Base-by-base conservation (phyloP, 2,797 vertebrate genomes). In the Nyctalus aviator region DNA sequence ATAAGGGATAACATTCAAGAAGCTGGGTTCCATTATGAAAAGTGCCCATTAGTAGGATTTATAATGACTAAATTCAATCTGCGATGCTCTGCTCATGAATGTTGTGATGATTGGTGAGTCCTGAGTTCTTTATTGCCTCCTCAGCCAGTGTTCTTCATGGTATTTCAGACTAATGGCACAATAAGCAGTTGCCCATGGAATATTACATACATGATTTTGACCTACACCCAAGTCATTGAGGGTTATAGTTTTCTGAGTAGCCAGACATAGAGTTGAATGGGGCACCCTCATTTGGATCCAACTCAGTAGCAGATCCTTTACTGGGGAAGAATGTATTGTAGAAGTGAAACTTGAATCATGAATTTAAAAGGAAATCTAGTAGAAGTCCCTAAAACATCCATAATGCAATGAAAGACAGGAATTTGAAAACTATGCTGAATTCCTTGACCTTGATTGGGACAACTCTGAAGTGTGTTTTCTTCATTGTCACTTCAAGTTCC, bases 351-450 rank as follows among this genome's bases (percentile, higher is more conserved):
- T 37, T 64, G 44, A 23, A 62, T 84, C 27, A 53, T 66, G 25
- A 1, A 21, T 94, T 87, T 87, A 35, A 86, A 90, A 77, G 1
- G 41, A 88, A 68, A 78, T 84, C 83, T 93, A 68, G 17, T 23
- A 83, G 44, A 86, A 6, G 9, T 73, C 30, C 20, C 8, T 85
- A 30, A 76, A 84, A 35, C 8, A 53, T 48, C 2, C 6, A 81
- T 90, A 14, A 76, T 44, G 20, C n/a, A 93, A n/a, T 78, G 57
- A 94, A 75, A 89, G 41, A 48, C 1, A 30, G 9, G 17, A 30
- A 44, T 73, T 69, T 88, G 27, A n/a, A 44, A 86, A 79, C 44
- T 46, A 25, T 27, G 3, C 30, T 32, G 8, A 17, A 13, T 68
- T 50, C 21, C 18, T 85, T 53, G 3, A 62, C 32, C 15, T 78